Evolutionary conservation across 2,113 vertebrate species (phyloP).

Genomic region (Xerus inauris): DNA sequence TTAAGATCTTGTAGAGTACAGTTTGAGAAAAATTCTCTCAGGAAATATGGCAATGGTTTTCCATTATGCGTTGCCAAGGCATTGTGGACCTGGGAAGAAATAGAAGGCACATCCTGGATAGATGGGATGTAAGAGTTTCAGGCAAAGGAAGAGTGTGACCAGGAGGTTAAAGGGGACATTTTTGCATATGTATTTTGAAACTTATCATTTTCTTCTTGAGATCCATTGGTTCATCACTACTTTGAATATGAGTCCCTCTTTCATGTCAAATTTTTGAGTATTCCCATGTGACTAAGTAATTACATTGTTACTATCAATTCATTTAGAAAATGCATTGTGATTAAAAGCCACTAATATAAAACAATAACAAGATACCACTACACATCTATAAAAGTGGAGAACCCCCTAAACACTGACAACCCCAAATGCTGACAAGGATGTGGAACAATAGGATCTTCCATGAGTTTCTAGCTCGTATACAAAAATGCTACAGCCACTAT

Average conservation of each 20-base stretch:
- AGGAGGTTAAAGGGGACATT: background rate
- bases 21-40: background rate
- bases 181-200: background rate
- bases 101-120: background rate
- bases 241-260: background rate
- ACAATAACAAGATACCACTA: background rate
- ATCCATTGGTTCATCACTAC: background rate
- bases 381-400: background rate
- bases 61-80: background rate
- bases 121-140: background rate
- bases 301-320: background rate
- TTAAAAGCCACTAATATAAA: background rate
- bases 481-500: background rate
- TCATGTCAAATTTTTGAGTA: background rate
- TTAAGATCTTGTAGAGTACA: background rate
- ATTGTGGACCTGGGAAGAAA: background rate
- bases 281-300: background rate
- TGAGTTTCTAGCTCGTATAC: background rate
- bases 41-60: background rate
- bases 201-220: background rate
- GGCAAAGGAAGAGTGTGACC: background rate
- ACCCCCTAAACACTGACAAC: too few relatives aligned
- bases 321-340: background rate
- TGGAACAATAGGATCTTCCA: background rate
- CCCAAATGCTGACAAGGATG: background rate